A percentile compares a stretch with the other conserved stretches of the same genome.
These are phyloP conservation scores for Sapayoa aenigma DNA, from an alignment of 2,113 vertebrate genomes.

Conservation along the genomic window DNA sequence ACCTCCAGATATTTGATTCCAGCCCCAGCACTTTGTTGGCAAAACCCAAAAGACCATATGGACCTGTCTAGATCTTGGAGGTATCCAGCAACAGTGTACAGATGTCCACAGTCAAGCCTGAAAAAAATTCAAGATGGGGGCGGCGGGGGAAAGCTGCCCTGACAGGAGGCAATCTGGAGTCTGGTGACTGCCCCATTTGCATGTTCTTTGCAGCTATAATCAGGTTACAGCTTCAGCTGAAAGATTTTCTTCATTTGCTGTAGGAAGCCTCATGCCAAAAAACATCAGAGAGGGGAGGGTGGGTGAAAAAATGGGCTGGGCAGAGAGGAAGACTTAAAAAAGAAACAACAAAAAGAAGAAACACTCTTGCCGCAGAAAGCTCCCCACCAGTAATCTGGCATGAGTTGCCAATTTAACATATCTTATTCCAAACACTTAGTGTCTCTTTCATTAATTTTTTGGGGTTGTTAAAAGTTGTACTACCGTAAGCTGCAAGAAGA, in stretches of 20 bases:
- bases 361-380: neutral
- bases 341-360: neutral
- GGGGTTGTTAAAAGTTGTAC: neutral
- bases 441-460: neutral
- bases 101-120: neutral
- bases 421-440: neutral
- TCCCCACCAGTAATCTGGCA: neutral
- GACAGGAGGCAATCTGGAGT: conserved; percentile 30
- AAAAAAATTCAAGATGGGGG: neutral
- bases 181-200: neutral
- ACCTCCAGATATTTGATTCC: neutral
- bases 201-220: neutral
- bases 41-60: conserved; percentile 10
- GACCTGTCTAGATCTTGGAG: conserved; percentile 11
- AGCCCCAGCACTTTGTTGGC: conserved; percentile 5
- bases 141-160: neutral
- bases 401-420: neutral
- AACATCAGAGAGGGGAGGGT: neutral
- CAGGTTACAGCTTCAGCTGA: neutral
- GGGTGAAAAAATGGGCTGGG: neutral
- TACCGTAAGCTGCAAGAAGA: neutral
- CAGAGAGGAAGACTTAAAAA: neutral
- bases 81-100: conserved; percentile 4
- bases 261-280: neutral
- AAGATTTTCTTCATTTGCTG: neutral